Percentiles rank a stretch among this genome's conserved stretches.
phyloP scores from a whole-genome alignment of 2,888 invertebrate species.

The Auanema freiburgensis region DNA sequence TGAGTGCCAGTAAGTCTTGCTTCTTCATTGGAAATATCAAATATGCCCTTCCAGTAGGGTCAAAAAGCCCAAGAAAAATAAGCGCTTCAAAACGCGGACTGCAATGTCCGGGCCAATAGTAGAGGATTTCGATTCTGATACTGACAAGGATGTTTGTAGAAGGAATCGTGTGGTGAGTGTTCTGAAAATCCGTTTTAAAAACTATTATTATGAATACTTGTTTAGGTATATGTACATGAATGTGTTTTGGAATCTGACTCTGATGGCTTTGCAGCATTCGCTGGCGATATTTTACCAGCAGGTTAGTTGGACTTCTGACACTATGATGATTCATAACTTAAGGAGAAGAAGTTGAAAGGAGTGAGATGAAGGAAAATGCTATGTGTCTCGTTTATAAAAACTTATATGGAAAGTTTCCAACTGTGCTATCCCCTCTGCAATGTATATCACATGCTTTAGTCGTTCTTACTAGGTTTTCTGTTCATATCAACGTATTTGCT shows the following conservation, averaged over 20 bases:
- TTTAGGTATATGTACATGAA: constrained; percentile 22
- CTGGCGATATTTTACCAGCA: constrained; percentile 14
- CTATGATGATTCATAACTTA: background rate
- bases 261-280: constrained; percentile 20
- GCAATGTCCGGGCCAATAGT: background rate
- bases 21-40: too few species aligned
- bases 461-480: constrained; percentile 15
- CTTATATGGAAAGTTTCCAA: constrained; percentile 13
- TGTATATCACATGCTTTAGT: constrained; percentile 12
- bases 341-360: too few species aligned
- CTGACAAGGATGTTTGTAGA: constrained; percentile 4
- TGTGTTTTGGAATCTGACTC: constrained; percentile 19
- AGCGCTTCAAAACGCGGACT: constrained; percentile 3
- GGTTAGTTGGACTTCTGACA: background rate
- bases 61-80: too few species aligned
- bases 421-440: constrained; percentile 9
- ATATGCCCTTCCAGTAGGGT: too few species aligned
- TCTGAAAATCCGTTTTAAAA: background rate
- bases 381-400: background rate
- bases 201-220: background rate
- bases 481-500: background rate
- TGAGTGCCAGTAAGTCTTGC: too few species aligned
- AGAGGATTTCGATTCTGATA: constrained; percentile 6
- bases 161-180: constrained; percentile 7
- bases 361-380: too few species aligned